These are phyloP conservation scores for Bothrops jararaca DNA, from an alignment of 2,113 vertebrate species.

Conservation along the genomic window DNA sequence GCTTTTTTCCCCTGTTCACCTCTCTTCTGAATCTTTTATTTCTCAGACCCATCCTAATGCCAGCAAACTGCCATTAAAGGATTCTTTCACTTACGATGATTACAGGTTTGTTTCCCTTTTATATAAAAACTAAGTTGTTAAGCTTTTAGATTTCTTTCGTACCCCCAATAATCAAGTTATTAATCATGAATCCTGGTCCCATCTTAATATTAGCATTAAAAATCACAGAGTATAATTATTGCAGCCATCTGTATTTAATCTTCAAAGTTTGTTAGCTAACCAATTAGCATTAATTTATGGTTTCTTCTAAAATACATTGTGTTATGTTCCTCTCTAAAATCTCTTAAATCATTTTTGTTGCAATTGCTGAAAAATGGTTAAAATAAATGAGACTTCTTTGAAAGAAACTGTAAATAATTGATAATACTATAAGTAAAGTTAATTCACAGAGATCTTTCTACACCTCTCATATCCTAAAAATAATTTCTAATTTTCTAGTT, in stretches of 20 bases:
- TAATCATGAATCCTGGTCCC: constrained; percentile 13
- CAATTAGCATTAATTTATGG: neutral
- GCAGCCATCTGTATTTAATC: neutral
- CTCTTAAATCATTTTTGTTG: neutral
- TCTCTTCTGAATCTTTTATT: constrained; percentile 63
- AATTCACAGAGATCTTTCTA: neutral
- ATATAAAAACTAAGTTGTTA: constrained; percentile 4
- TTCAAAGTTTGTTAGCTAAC: neutral
- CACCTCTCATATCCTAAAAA: neutral
- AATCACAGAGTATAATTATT: neutral
- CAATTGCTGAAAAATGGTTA: neutral
- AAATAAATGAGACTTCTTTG: neutral
- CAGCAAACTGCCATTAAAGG: constrained; percentile 95
- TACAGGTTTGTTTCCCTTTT: constrained; percentile 87
- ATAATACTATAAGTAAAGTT: neutral
- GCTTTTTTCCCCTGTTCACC: constrained; percentile 60
- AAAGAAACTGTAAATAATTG: neutral
- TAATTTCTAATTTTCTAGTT: neutral
- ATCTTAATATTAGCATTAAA: neutral
- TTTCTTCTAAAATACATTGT: neutral
- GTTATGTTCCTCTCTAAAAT: neutral
- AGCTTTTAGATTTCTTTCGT: constrained; percentile 3
- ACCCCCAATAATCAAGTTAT: constrained; percentile 7
- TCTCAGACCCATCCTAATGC: constrained; percentile 93
- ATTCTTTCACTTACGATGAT: constrained; percentile 97